phyloP scores from a whole-genome alignment of 2,888 invertebrate species.

The Trichogramma evanescens region DNA sequence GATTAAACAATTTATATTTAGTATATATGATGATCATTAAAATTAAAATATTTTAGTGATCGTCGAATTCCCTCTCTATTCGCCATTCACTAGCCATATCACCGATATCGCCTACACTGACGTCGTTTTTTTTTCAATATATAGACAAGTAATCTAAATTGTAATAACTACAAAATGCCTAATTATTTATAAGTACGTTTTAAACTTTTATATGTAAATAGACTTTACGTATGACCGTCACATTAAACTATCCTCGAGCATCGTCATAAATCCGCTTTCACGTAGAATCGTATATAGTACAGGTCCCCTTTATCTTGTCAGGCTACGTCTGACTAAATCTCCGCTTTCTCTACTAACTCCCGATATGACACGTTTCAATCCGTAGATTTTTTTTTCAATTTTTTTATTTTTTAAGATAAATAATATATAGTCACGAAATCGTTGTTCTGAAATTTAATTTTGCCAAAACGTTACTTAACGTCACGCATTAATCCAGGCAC shows the following conservation, averaged over 20 bases:
- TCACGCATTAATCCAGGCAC: too few species aligned
- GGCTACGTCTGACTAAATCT: slow-evolving; percentile 1
- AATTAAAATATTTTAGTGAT: slow-evolving; percentile 6
- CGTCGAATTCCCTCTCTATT: neutral
- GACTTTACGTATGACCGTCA: slow-evolving; percentile 3
- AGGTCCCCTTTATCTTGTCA: neutral
- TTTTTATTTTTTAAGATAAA: neutral
- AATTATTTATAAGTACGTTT: slow-evolving; percentile 7
- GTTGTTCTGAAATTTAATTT: slow-evolving; percentile 7
- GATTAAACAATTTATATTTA: too few species aligned
- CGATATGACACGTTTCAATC: neutral
- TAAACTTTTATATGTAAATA: slow-evolving; percentile 7
- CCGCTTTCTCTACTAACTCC: slow-evolving; percentile 3
- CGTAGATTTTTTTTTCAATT: neutral
- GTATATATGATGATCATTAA: too few species aligned
- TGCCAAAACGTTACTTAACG: too few species aligned
- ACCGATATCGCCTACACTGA: slow-evolving; percentile 2
- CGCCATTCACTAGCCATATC: neutral
- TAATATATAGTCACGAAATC: slow-evolving; percentile 10
- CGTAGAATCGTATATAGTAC: neutral
- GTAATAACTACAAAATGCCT: slow-evolving; percentile 2
- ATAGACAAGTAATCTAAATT: too few species aligned
- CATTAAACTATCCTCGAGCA: neutral
- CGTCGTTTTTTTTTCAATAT: too few species aligned
- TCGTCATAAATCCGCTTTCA: too few species aligned